Base-by-base conservation (phyloP, 1,140 invertebrate genomes). In the Ceratitis capitata region DNA sequence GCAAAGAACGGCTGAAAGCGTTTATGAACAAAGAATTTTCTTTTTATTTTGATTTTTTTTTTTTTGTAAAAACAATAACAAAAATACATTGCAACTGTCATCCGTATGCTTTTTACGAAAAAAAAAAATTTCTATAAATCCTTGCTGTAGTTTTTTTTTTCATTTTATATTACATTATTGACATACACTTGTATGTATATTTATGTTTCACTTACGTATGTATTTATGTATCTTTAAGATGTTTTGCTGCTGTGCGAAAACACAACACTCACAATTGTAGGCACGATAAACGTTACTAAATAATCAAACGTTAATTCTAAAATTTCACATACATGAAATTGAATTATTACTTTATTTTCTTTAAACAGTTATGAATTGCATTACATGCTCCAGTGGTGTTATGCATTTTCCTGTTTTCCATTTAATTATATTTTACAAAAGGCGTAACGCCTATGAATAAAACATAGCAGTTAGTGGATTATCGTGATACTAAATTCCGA, bases 381-480 rank as follows among this genome's bases (percentile, higher is more conserved):
- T 78, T 78, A 23, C 69, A 45, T 23, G 23, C 45, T 26, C 45
- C 42, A 14, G 69, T 78, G 69, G 69, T 78, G 69, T 78, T 78
- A 78, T 45, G 69, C 69, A 39, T 78, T 42, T 78, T 61, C 56
- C 56, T 29, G 26, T n/a, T n/a, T n/a, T n/a, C n/a, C n/a, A n/a
- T n/a, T n/a, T n/a, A n/a, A n/a, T n/a, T n/a, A n/a, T n/a, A n/a
- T n/a, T n/a, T n/a, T n/a, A n/a, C n/a, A n/a, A n/a, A n/a, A n/a
- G n/a, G n/a, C n/a, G n/a, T n/a, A n/a, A n/a, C n/a, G n/a, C n/a
- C n/a, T n/a, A n/a, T n/a, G n/a, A n/a, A n/a, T n/a, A n/a, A n/a
- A n/a, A n/a, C n/a, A n/a, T n/a, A n/a, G n/a, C n/a, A n/a, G n/a
- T n/a, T n/a, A n/a, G n/a, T n/a, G n/a, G n/a, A n/a, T n/a, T n/a